These are phyloP conservation scores for Epinephelus lanceolatus DNA, from an alignment of 2,113 vertebrate genomes.

Conservation along the genomic window DNA sequence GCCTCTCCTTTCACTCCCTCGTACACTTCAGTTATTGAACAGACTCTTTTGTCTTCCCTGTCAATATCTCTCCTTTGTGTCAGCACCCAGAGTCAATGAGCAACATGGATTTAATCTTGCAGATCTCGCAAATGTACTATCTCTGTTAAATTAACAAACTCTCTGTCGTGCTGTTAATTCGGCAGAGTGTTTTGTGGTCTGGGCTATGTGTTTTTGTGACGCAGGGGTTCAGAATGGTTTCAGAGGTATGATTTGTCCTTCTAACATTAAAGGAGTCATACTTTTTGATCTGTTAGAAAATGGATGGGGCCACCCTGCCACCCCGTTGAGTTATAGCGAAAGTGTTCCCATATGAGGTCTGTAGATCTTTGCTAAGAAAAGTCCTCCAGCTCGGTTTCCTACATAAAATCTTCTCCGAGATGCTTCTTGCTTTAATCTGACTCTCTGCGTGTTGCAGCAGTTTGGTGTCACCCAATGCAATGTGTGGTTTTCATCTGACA, in stretches of 20 bases:
- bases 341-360: not conserved
- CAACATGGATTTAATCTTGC: slow-evolving; percentile 57
- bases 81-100: slow-evolving; percentile 30
- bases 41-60: slow-evolving; percentile 43
- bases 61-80: slow-evolving; percentile 63
- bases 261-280: not conserved
- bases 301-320: too few relatives aligned
- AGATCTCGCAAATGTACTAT: slow-evolving; percentile 34
- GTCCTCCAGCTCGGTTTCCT: not conserved
- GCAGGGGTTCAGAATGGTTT: not conserved
- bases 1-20: slow-evolving; percentile 11
- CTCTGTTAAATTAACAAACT: slow-evolving; percentile 44
- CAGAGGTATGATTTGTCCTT: slow-evolving; percentile 4
- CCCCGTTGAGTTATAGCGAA: not conserved
- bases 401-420: not conserved
- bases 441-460: slow-evolving; percentile 22
- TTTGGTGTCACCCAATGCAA: slow-evolving; percentile 33
- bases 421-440: slow-evolving; percentile 25
- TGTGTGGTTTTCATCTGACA: slow-evolving; percentile 28
- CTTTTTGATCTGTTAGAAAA: not conserved
- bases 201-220: not conserved
- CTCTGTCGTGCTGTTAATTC: slow-evolving; percentile 40
- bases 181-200: slow-evolving; percentile 14
- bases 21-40: slow-evolving; percentile 50
- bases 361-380: not conserved